Base-by-base conservation (phyloP, 2,888 invertebrate genomes). In the Dolichopus griseipennis region DNA sequence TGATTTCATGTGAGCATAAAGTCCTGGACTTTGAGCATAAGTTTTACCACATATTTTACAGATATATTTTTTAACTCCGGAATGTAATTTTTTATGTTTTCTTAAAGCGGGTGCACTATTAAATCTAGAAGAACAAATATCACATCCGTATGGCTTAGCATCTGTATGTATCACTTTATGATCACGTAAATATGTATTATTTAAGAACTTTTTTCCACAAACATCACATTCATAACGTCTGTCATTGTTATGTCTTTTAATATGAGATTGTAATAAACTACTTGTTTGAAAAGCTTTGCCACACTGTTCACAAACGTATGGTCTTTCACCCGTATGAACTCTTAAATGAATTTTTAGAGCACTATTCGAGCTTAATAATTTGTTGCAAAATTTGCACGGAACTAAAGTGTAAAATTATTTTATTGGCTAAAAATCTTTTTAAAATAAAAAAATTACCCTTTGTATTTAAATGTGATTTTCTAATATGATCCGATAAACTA, bases 1-100 rank as follows among this genome's bases (percentile, higher is more conserved):
- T 69, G 77, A 75, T 15, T 78, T 76, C 79, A 79, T 78, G 64
- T 79, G 79, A 18, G 77, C 78, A 9, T 79, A 77, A 15, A 79
- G 70, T 5, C 81, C 82, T 15, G 79, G 78, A 52, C 75, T 75
- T 72, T 78, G 79, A 1, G 77, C 76, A 69, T 77, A 78, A 2
- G 76, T 76, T 68, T 77, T 76, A 0, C 75, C 76, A 61, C 79
- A 78, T 6, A 78, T 73, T 68, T 77, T 76, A 69, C 76, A 75
- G 71, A 80, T 74, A 75, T 82, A 75, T 65, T 78, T 75, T 62
- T 78, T 78, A 1, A 74, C 72, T 6, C 71, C 75, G 10, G 75
- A 71, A 68, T 78, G 78, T 41, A 78, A 70, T 68, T 77, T 76
- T 64, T 75, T 75, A 71, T 78, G 78, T 67, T 78, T 76, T 67